phyloP scores from a whole-genome alignment of 2,888 invertebrate genomes.

The Himalopsyche tibetana region DNA sequence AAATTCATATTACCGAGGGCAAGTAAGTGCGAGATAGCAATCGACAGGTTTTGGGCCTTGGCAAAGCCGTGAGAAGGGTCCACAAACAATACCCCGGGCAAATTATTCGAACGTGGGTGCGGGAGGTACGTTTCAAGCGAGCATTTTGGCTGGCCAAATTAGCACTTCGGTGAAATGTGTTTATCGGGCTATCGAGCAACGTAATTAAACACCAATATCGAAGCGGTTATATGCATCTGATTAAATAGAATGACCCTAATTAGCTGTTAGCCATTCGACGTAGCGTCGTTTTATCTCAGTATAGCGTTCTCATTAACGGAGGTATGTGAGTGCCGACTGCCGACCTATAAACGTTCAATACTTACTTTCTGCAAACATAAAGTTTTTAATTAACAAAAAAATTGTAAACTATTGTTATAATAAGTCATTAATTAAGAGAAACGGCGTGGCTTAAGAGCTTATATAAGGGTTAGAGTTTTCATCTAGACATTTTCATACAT shows the following conservation, averaged over 20 bases:
- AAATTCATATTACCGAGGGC: constrained; percentile 11
- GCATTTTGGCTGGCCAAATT: constrained; percentile 1
- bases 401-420: no score
- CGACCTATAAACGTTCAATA: no score
- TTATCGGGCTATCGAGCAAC: constrained; percentile 19
- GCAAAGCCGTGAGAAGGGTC: constrained; percentile 16
- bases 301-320: background rate
- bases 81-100: constrained; percentile 4
- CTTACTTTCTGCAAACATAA: no score
- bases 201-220: constrained; percentile 30
- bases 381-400: no score
- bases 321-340: no score
- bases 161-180: constrained; percentile 22
- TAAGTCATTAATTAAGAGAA: no score
- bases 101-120: constrained; percentile 13
- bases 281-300: background rate
- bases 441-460: no score
- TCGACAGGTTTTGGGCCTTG: constrained; percentile 13
- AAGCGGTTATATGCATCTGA: constrained; percentile 26
- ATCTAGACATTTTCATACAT: no score
- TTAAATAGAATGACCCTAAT: constrained; percentile 26
- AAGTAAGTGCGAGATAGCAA: constrained; percentile 22
- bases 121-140: constrained; percentile 1
- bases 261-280: background rate
- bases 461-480: no score